Base-by-base conservation (phyloP, 2,888 invertebrate species). In the Drosophila stalkeri region DNA sequence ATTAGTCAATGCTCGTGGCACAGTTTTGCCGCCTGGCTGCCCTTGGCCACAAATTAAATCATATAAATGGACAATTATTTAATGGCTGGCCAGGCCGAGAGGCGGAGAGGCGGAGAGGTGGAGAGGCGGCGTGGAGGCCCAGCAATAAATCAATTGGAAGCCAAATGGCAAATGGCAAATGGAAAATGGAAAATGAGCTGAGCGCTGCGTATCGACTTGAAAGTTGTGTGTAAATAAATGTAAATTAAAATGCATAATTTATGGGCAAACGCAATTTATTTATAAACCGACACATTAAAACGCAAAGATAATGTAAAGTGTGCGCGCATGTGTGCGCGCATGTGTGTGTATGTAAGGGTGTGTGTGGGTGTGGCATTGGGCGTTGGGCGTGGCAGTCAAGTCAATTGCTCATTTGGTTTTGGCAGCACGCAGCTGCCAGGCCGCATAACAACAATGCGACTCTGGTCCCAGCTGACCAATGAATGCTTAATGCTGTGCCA, bases 261-360 rank as follows among this genome's bases (percentile, higher is more conserved):
- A 91, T 87, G 89, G 74, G 80, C 75, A 72, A 78, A 77, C 82
- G 91, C 78, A 82, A 90, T 87, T 90, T 87, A 87, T 87, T 87
- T 91, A 90, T 90, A 90, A 90, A 87, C 80, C 85, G 90, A 90
- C 90, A 85, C 77, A 90, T 86, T 89, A 89, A 90, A 90, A 90
- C 68, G 78, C 75, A 81, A 80, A 90, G 86, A 87, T 87, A 91
- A 91, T 88, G 80, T 64, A 52, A 59, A 35, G 31, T 52, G 33
- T 23, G 43, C 7, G 1, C 27, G 33, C n/a, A n/a, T 46, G 44
- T 14, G 41, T n/a, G n/a, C n/a, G n/a, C n/a, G 35, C 35, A 20
- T 37, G 51, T 14, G 3, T 44, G 35, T 20, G 20, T 18, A n/a
- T n/a, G n/a, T n/a, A n/a, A n/a, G 39, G 3, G 7, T 3, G 18